Evolutionary conservation across 2,888 invertebrate genomes (phyloP).

Genomic region (Candidula unifasciata): DNA sequence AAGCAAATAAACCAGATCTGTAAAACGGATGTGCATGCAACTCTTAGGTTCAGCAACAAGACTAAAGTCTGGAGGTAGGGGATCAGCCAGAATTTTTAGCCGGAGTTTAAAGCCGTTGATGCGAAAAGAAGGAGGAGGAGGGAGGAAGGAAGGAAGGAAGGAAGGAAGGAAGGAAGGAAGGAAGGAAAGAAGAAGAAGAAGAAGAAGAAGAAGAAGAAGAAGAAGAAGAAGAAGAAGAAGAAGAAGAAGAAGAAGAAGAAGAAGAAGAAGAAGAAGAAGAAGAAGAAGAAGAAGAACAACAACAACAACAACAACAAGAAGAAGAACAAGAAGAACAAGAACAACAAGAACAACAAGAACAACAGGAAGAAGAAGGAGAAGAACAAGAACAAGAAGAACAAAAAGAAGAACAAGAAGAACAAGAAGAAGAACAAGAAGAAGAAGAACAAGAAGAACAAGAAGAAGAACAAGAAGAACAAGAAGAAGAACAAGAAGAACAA

Average conservation of each 20-base stretch:
- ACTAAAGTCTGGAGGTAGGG: no score
- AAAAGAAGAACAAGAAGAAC: constrained; percentile 8
- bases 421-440: constrained; percentile 10
- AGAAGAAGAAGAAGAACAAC: constrained; percentile 17
- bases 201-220: no score
- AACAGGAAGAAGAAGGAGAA: constrained; percentile 12
- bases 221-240: no score
- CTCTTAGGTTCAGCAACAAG: no score
- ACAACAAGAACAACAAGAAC: constrained; percentile 27
- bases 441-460: constrained; percentile 11
- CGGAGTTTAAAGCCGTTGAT: no score
- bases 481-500: constrained; percentile 11
- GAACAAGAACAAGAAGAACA: constrained; percentile 4
- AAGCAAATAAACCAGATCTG: no score
- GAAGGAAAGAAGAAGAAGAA: no score
- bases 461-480: no score
- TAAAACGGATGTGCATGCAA: no score
- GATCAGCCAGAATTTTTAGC: no score
- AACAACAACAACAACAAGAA: constrained; percentile 30
- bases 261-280: neutral
- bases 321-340: constrained; percentile 22
- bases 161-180: neutral
- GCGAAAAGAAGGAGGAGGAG: constrained; percentile 5
- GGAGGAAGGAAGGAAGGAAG: constrained; percentile 11
- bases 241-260: no score